Base-by-base conservation (phyloP, 2,113 vertebrate genomes). In the Noturus placidus region DNA sequence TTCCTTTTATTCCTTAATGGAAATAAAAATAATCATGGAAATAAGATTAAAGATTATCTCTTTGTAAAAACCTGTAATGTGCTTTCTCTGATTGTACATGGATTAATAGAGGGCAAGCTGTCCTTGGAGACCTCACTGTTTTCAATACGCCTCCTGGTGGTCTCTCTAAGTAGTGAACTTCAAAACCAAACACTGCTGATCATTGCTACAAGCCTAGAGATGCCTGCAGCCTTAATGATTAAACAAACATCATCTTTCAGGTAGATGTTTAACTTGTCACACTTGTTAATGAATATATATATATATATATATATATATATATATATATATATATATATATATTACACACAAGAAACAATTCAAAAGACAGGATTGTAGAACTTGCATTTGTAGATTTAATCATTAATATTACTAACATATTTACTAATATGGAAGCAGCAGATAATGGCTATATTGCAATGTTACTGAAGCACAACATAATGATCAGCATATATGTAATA, bases 111-210 rank as follows among this genome's bases (percentile, higher is more conserved):
- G 74, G 74, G 59, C 74, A 65, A 79, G 46, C 25, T 80, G 85
- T 67, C 85, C 74, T 86, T 79, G 59, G 42, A 79, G 13, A 54
- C n/a, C 22, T 9, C 57, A 78, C 6, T 52, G 11, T 86, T 78
- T 11, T 65, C n/a, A 25, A 9, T 52, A 4, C 15, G 14, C 86
- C 80, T 15, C 56, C 86, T 87, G 54, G 11, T 87, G 86, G 69
- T 63, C 54, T 17, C 10, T 35, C n/a, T 13, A 19, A 63, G 69
- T 87, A 83, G 42, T 76, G 27, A 46, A 67, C 38, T 46, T 52
- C 42, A 11, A 50, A 86, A 17, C 72, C 38, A 25, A 76, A 27
- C 38, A 25, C 35, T 46, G 35, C 27, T 61, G 22, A 46, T 82
- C 19, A 42, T 50, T 67, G 7, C 27, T 17, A 33, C 38, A 65